Percentiles rank a stretch among this genome's conserved stretches.
Evolutionary conservation across 2,797 vertebrate species (phyloP).

Genomic region (Acipenser oxyrinchus): DNA sequence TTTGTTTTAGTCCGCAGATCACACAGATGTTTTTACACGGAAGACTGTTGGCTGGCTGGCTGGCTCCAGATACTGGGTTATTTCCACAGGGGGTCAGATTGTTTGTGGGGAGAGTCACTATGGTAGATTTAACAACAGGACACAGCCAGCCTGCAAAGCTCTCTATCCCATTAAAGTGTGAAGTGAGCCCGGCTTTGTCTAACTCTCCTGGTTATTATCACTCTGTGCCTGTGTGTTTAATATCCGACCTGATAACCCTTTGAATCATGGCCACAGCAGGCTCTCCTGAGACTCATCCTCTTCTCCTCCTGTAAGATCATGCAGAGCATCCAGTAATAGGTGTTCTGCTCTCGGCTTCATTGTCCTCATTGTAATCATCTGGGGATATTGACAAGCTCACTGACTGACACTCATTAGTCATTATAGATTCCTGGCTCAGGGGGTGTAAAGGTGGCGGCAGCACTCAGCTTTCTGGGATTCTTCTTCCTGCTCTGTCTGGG

Average conservation of each 20-base stretch:
- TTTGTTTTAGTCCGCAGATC: too few species aligned
- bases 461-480: too few species aligned
- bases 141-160: conserved; percentile 27
- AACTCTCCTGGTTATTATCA: conserved; percentile 35
- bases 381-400: not conserved
- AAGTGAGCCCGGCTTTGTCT: conserved; percentile 32
- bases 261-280: conserved; percentile 22
- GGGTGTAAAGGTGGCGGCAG: too few species aligned
- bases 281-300: conserved; percentile 33
- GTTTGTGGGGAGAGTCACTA: not conserved
- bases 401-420: too few species aligned
- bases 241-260: conserved; percentile 49
- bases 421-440: too few species aligned
- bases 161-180: conserved; percentile 25
- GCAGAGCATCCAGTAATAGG: not conserved
- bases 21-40: too few species aligned
- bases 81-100: not conserved
- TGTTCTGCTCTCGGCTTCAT: not conserved
- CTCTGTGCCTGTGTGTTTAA: conserved; percentile 44
- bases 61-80: not conserved
- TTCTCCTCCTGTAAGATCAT: conserved; percentile 22
- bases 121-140: conserved; percentile 24
- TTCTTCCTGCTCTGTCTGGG: too few species aligned
- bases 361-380: not conserved
- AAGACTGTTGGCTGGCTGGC: too few species aligned